Conservation (phyloP, 2,888 invertebrate genomes). For the Camponotus fellah region DNA sequence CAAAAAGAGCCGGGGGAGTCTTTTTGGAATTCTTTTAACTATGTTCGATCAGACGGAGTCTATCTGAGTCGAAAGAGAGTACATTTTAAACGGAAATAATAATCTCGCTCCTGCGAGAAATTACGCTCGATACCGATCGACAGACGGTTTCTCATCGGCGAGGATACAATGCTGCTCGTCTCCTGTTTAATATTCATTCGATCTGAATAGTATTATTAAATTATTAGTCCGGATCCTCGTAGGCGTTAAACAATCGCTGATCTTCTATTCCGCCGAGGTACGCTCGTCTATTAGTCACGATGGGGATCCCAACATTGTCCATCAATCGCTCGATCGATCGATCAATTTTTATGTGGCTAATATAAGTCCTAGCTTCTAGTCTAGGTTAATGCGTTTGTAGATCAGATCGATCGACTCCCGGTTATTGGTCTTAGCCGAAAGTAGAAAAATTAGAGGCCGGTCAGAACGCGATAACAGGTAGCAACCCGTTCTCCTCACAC, state of each 20-base stretch:
- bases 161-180: constrained; percentile 66
- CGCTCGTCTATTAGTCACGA: constrained; percentile 53
- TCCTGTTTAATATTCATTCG: constrained; percentile 79
- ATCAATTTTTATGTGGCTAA: constrained; percentile 64
- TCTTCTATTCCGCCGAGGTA: constrained; percentile 35
- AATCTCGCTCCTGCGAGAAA: constrained; percentile 51
- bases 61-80: constrained; percentile 19
- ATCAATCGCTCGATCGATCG: constrained; percentile 60
- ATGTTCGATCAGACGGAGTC: constrained; percentile 32
- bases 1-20: constrained; percentile 51
- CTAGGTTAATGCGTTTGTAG: constrained; percentile 61
- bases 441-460: constrained; percentile 27
- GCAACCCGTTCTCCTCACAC: background rate
- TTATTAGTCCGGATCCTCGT: constrained; percentile 76
- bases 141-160: constrained; percentile 66
- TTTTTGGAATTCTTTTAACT: constrained; percentile 52
- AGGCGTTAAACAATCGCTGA: constrained; percentile 76
- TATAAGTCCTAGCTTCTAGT: constrained; percentile 24
- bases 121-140: constrained; percentile 64
- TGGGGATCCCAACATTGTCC: constrained; percentile 32
- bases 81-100: constrained; percentile 55
- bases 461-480: constrained; percentile 12
- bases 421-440: constrained; percentile 44
- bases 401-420: constrained; percentile 61
- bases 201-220: constrained; percentile 81